A percentile compares a stretch with the other conserved stretches of the same genome.
These are phyloP conservation scores for Agrochola lota DNA, from an alignment of 2,888 invertebrate species.

Conservation along the genomic window DNA sequence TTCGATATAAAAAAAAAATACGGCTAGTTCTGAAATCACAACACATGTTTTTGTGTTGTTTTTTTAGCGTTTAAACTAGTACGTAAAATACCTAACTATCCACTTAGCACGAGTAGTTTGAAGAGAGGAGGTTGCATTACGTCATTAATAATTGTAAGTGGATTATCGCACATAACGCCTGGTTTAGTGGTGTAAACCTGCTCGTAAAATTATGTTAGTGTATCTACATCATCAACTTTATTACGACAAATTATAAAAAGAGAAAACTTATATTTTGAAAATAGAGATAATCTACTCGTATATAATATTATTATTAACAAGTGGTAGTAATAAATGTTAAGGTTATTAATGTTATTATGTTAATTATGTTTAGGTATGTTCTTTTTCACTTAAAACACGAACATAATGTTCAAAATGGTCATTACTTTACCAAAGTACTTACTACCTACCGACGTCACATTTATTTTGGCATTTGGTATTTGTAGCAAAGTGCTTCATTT, in stretches of 20 bases:
- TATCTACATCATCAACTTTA: neutral
- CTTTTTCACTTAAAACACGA: slow-evolving; percentile 23
- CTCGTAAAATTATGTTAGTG: slow-evolving; percentile 28
- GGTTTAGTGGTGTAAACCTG: slow-evolving; percentile 25
- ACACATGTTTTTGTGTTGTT: neutral
- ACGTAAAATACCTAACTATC: neutral
- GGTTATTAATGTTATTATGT: too few species aligned
- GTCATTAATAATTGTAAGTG: slow-evolving; percentile 25
- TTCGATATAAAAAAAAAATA: neutral
- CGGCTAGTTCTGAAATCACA: neutral
- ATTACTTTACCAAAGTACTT: neutral
- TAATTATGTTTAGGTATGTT: slow-evolving; percentile 28
- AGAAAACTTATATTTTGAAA: too few species aligned
- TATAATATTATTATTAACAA: too few species aligned
- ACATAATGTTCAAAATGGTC: neutral
- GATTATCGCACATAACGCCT: slow-evolving; percentile 12
- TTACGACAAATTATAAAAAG: too few species aligned
- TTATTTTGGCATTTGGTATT: neutral
- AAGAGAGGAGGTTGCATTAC: slow-evolving; percentile 13
- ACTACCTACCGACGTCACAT: neutral
- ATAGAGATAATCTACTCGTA: too few species aligned
- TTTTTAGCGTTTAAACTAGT: neutral
- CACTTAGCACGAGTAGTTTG: slow-evolving; percentile 2
- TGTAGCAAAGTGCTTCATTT: neutral
- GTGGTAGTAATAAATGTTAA: too few species aligned